A percentile compares a stretch with the other conserved stretches of the same genome.
Conservation (phyloP, 2,113 vertebrate genomes). For the Lota lota region DNA sequence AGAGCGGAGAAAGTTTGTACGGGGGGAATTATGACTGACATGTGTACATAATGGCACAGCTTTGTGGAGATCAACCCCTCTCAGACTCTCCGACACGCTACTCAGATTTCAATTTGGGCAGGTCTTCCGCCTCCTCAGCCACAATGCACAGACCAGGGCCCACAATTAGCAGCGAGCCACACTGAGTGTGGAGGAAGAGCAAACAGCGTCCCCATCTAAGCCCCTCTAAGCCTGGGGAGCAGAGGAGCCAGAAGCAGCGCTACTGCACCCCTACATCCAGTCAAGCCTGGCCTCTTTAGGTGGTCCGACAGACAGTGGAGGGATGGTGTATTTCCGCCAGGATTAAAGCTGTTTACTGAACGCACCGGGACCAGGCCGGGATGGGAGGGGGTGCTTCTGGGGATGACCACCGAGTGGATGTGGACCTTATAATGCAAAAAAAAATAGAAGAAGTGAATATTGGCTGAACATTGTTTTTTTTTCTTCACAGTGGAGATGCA, state of each 20-base stretch:
- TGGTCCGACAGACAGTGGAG: slow-evolving; percentile 38
- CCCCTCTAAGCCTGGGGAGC: slow-evolving; percentile 70
- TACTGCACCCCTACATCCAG: slow-evolving; percentile 43
- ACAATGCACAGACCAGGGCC: slow-evolving; percentile 62
- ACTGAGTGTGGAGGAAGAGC: slow-evolving; percentile 57
- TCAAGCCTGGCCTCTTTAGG: slow-evolving; percentile 64
- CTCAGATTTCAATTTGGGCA: slow-evolving; percentile 76
- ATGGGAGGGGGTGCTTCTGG: neutral
- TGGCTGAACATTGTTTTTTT: slow-evolving; percentile 41
- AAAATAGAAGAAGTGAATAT: slow-evolving; percentile 43
- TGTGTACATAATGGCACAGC: slow-evolving; percentile 45
- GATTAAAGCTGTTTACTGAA: slow-evolving; percentile 42
- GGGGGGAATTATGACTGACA: slow-evolving; percentile 52
- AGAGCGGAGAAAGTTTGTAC: too few relatives aligned
- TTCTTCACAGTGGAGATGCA: slow-evolving; percentile 57
- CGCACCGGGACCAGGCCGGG: too few relatives aligned
- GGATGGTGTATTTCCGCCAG: slow-evolving; percentile 52
- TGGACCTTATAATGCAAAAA: slow-evolving; percentile 40
- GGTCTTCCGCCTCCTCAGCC: slow-evolving; percentile 50
- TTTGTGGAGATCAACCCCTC: slow-evolving; percentile 32
- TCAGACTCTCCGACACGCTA: slow-evolving; percentile 67
- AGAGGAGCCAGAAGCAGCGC: slow-evolving; percentile 31
- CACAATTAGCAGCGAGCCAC: slow-evolving; percentile 75
- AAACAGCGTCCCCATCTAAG: slow-evolving; percentile 72
- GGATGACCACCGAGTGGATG: slow-evolving; percentile 36